A percentile compares a stretch with the other conserved stretches of the same genome.
Evolutionary conservation across 2,888 invertebrate species (phyloP).

Genomic region (Scaptomyza polygonia): DNA sequence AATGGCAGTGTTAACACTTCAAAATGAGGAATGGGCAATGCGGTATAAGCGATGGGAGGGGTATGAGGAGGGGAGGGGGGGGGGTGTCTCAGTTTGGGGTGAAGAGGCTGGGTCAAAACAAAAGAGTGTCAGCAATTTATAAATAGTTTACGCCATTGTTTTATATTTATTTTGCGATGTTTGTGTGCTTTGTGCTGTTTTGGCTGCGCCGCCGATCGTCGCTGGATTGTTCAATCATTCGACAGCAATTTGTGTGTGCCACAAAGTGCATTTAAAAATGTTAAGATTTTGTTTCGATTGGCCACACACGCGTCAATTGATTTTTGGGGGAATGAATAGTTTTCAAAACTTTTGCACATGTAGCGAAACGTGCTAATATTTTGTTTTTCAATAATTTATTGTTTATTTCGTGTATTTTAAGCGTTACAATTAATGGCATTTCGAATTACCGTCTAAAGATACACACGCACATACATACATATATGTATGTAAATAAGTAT

Average conservation of each 20-base stretch:
- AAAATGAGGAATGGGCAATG: conserved; percentile 4
- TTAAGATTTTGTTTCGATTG: conserved; percentile 45
- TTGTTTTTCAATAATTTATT: conserved; percentile 65
- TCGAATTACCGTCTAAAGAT: conserved; percentile 34
- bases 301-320: conserved; percentile 52
- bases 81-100: neutral
- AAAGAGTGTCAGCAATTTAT: conserved; percentile 76
- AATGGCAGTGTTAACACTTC: conserved; percentile 69
- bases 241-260: conserved; percentile 25
- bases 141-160: conserved; percentile 72
- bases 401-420: conserved; percentile 73
- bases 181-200: conserved; percentile 33
- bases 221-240: conserved; percentile 37
- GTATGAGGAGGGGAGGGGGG: neutral
- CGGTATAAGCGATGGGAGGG: neutral
- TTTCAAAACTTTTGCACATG: conserved; percentile 76
- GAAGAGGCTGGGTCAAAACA: conserved; percentile 50
- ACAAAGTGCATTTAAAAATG: conserved; percentile 59
- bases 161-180: conserved; percentile 69
- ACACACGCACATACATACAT: conserved; percentile 6
- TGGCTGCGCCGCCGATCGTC: conserved; percentile 27
- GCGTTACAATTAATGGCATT: conserved; percentile 74
- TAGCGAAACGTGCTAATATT: conserved; percentile 74
- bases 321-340: conserved; percentile 33
- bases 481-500: neutral